Base-by-base conservation (phyloP, 2,113 vertebrate genomes). In the Cephalopholis sonnerati region DNA sequence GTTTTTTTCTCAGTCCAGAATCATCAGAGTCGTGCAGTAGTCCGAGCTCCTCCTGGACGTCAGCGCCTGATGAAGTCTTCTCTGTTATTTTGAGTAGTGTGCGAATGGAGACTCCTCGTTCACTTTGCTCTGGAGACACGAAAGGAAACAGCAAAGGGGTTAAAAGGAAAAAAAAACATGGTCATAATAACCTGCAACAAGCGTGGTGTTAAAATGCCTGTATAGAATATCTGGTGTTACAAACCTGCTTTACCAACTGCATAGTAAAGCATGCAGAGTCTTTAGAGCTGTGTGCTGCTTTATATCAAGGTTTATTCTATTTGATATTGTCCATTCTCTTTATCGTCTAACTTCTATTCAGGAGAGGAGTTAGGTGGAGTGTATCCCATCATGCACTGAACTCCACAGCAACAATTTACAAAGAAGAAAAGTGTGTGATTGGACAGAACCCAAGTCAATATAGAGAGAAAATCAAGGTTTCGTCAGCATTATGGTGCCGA, bases 91-190 rank as follows among this genome's bases (percentile, higher is more conserved):
- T 0, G 92, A 79, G n/a, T 87, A 89, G 1, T 71, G 93, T 5
- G 96, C 93, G 39, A 95, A 86, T 0, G 95, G 93, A 68, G 94
- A 94, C 5, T 67, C 83, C 83, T 96, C 96, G 0, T 61, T 92
- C 78, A 96, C 83, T 16, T 93, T 93, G 39, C 85, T 87, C 96
- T 97, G 74, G 20, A 84, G 78, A 50, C 18, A 63, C n/a, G 4
- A 81, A 79, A 72, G 29, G 2, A 79, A 59, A 81, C 10, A 70
- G 20, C 2, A 84, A n/a, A 65, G 3, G 7, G 15, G n/a, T 54
- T 46, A 54, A 32, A 48, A 54, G 8, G n/a, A 57, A 61, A 27
- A 61, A 27, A 53, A 18, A 20, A 55, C 11, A 58, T 36, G 39
- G 27, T 51, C 6, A 55, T 20, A 18, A 24, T 5, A 32, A 50